Evolutionary conservation across 2,113 vertebrate species (phyloP).

Genomic region (Capra hircus): DNA sequence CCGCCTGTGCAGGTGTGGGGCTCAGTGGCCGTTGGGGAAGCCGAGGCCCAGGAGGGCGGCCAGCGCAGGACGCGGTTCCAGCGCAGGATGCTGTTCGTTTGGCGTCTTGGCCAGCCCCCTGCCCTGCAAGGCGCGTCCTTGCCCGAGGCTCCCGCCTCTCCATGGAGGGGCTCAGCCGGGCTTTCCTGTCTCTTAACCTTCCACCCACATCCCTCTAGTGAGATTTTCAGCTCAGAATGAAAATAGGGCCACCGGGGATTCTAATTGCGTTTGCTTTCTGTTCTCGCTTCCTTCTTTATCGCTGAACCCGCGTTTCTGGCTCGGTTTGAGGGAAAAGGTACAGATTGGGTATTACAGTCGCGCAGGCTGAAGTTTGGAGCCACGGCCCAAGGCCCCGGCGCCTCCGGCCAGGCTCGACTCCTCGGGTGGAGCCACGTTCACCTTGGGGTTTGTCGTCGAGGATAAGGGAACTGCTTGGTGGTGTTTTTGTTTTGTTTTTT

Average conservation of each 20-base stretch:
- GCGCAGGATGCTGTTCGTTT: fast-evolving
- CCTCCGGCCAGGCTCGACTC: fast-evolving
- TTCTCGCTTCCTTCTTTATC: not conserved
- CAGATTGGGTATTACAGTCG: fast-evolving
- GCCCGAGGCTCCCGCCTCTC: fast-evolving
- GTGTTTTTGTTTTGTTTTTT: not conserved
- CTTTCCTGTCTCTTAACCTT: not conserved
- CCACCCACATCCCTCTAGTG: not conserved
- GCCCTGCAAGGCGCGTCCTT: no score
- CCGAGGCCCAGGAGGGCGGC: no score
- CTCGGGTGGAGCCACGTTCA: fast-evolving
- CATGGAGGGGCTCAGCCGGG: fast-evolving
- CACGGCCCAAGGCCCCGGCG: fast-evolving
- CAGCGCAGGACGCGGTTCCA: fast-evolving
- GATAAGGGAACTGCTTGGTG: not conserved
- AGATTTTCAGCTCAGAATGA: not conserved
- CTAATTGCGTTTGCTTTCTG: not conserved
- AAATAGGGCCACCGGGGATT: not conserved
- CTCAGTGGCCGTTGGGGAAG: fast-evolving
- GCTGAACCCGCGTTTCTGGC: fast-evolving
- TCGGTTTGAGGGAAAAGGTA: fast-evolving
- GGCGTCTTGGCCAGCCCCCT: fast-evolving
- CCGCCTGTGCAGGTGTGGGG: fast-evolving
- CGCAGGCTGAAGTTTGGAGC: fast-evolving
- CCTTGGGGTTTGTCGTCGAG: not conserved